A percentile compares a stretch with the other conserved stretches of the same genome.
Conservation (phyloP, 2,797 vertebrate genomes). For the Sciurus carolinensis region DNA sequence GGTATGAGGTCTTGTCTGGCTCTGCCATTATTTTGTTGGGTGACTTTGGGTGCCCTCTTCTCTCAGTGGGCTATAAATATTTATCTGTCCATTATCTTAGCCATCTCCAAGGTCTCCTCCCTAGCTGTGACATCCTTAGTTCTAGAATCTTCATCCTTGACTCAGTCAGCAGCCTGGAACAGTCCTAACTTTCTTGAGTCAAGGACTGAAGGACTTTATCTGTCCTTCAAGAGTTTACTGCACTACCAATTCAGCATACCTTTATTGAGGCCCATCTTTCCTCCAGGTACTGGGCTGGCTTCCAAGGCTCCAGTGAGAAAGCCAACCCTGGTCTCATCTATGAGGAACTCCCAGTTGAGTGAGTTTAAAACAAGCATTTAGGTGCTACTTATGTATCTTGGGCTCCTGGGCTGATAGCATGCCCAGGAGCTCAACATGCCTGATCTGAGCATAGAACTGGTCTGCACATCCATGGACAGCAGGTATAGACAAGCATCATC, state of each 20-base stretch:
- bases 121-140: not conserved
- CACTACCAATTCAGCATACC: not conserved
- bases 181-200: slow-evolving; percentile 38
- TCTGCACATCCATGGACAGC: not conserved
- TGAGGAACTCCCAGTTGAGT: not conserved
- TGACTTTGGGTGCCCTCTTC: not conserved
- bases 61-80: not conserved
- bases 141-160: not conserved
- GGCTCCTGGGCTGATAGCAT: not conserved
- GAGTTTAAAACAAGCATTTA: not conserved
- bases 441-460: not conserved
- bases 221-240: not conserved
- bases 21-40: slow-evolving; percentile 12
- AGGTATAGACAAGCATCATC: not conserved
- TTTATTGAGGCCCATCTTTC: not conserved
- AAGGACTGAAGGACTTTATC: not conserved
- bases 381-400: not conserved
- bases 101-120: not conserved
- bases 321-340: not conserved
- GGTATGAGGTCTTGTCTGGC: not conserved
- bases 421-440: not conserved
- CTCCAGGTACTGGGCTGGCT: not conserved
- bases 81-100: not conserved
- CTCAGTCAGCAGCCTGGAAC: not conserved
- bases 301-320: not conserved